Evolutionary conservation across 2,797 vertebrate species (phyloP).

Genomic region (Prionace glauca): DNA sequence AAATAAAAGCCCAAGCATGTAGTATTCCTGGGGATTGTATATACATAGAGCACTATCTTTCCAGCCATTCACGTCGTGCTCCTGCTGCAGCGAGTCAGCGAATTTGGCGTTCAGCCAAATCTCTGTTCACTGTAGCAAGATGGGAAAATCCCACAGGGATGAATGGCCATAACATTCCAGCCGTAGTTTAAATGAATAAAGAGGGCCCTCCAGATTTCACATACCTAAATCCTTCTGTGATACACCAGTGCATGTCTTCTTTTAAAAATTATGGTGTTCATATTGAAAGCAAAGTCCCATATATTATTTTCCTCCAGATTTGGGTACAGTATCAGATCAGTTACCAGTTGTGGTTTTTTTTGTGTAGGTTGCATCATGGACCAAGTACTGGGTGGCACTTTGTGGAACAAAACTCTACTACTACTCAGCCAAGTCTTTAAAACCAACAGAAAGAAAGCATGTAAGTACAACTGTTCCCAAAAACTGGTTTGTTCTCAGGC

Average conservation of each 20-base stretch:
- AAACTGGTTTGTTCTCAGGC: not conserved
- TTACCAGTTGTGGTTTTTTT: not conserved
- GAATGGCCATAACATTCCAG: no score
- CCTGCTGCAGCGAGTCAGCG: no score
- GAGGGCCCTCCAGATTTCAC: not conserved
- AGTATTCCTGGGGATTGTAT: not conserved
- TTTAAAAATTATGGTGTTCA: not conserved
- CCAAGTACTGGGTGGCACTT: conserved; percentile 92
- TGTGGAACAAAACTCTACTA: conserved; percentile 89
- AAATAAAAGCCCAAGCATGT: not conserved
- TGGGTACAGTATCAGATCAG: not conserved
- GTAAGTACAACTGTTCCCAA: conserved; percentile 60
- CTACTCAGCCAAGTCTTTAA: conserved; percentile 94
- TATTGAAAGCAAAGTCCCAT: not conserved
- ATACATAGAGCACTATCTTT: not conserved
- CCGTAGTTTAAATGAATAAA: not conserved
- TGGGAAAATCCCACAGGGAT: no score
- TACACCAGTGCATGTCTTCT: not conserved
- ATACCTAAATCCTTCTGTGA: not conserved
- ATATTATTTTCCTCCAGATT: not conserved
- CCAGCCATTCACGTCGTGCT: no score
- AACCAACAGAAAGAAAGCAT: conserved; percentile 93
- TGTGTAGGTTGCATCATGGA: conserved; percentile 88
- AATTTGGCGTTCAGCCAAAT: no score
- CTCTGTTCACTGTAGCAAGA: no score